Base-by-base conservation (phyloP, 2,113 vertebrate species). In the Siniperca knerii region DNA sequence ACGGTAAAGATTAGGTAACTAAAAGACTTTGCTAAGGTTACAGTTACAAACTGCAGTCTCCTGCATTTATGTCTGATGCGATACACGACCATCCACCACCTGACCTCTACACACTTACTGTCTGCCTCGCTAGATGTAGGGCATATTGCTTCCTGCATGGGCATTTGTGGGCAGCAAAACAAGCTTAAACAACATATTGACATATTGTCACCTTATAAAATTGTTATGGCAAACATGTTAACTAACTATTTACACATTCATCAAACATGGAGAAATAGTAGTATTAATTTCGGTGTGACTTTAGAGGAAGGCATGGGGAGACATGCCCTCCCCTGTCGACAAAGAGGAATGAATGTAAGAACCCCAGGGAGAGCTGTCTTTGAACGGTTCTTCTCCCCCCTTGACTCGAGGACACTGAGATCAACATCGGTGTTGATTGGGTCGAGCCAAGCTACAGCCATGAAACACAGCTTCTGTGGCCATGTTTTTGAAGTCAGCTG, bases 401-500 rank as follows among this genome's bases (percentile, higher is more conserved):
- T 58, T 48, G 84, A 71, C 69, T 83, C 2, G 21, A 83, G 78
- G 87, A 88, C 88, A 23, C 54, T 1, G 70, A 90, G 85, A 92
- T 90, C 87, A 90, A 77, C 83, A 78, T 81, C 21, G 23, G 66
- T 81, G 75, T 70, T 77, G 90, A 93, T 79, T 79, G 81, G 85
- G 87, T 91, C 67, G 50, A 88, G 81, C 33, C 85, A 40, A 75
- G 74, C 64, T 23, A 8, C 42, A 62, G 76, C 54, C 72, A 86
- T 58, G 72, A 89, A 92, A 88, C 84, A 69, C 54, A 33, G 81
- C 76, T 69, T 58, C 79, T 71, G 73, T 25, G 76, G 58, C 81
- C 81, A 44, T 73, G 82, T 78, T 92, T 90, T 85, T 93, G 82
- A 91, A 92, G 92, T 87, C 85, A 79, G 71, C 74, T 25, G 42